Evolutionary conservation across 2,797 vertebrate genomes (phyloP).

Genomic region (Lateolabrax maculatus): DNA sequence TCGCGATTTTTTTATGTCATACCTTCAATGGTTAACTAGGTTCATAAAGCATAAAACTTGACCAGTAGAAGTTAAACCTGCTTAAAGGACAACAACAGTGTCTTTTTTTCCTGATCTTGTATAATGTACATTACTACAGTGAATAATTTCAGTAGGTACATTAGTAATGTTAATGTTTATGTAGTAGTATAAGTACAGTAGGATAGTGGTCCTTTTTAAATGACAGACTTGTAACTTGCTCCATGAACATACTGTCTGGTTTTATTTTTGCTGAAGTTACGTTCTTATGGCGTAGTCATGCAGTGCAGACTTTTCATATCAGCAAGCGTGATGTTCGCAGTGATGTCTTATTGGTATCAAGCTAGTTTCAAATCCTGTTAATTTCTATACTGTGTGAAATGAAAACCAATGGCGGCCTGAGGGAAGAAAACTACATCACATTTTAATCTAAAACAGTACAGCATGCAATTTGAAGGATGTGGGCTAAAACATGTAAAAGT

Average conservation of each 20-base stretch:
- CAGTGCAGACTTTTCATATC: neutral
- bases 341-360: neutral
- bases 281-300: neutral
- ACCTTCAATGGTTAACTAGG: neutral
- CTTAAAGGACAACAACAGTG: neutral
- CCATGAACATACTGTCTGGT: neutral
- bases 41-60: neutral
- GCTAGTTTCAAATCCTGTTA: constrained; percentile 50
- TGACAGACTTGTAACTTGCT: constrained; percentile 10
- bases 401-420: constrained; percentile 10
- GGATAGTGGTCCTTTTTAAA: no score
- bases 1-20: neutral
- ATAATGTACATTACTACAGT: constrained; percentile 23
- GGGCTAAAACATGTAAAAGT: neutral
- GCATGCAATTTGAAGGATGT: neutral
- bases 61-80: constrained; percentile 12
- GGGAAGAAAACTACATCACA: neutral
- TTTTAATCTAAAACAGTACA: neutral
- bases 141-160: constrained; percentile 57
- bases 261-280: constrained; percentile 8
- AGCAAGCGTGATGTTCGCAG: neutral
- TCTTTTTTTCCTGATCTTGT: no score
- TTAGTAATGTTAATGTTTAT: no score
- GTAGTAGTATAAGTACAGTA: no score
- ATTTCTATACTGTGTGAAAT: constrained; percentile 8